Evolutionary conservation across 2,113 vertebrate genomes (phyloP), one percentile per base, ranked within the genome.

Genomic region (Eonycteris spelaea): DNA sequence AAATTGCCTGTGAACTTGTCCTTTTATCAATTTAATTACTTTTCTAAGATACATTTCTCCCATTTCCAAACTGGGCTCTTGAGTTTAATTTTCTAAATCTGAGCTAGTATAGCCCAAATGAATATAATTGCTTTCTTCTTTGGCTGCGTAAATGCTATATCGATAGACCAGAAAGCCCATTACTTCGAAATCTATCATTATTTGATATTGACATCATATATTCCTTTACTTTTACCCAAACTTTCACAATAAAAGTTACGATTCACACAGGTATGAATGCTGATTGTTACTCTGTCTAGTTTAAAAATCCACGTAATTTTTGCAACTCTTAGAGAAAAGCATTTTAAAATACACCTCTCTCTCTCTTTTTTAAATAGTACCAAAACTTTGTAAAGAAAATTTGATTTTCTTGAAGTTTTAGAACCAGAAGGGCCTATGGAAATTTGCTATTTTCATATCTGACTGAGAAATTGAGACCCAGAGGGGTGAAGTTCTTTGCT

Each of bases 61-160:
- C 24, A 63, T 91, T 87, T 94, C n/a, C 67, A 85, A 92, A 70
- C 0, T 33, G 35, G 30, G 38, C 28, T 55, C 14, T 87, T 85
- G n/a, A 53, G 4, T 90, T 93, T 87, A 79, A 40, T 78, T 88
- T 95, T 92, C 61, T 87, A 65, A 86, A 86, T 95, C 11, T 87
- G 57, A 79, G 14, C 9, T 59, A 95, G 19, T 15, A 77, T 84
- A 88, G 70, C n/a, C 19, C 38, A 85, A 71, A 22, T 30, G 18
- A 71, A 26, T 80, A 45, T 40, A 74, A 90, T 6, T 79, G 28
- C 45, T 87, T 3, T 75, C 53, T 71, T 84, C 80, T 33, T 80
- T 78, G 21, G 40, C 3, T 84, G 38, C 86, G 79, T 59, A 79
- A 65, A 73, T 75, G 12, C 40, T 67, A 26, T 7, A 12, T 8